Base-by-base conservation (phyloP, 2,113 vertebrate genomes). In the Pteruthius melanotis region DNA sequence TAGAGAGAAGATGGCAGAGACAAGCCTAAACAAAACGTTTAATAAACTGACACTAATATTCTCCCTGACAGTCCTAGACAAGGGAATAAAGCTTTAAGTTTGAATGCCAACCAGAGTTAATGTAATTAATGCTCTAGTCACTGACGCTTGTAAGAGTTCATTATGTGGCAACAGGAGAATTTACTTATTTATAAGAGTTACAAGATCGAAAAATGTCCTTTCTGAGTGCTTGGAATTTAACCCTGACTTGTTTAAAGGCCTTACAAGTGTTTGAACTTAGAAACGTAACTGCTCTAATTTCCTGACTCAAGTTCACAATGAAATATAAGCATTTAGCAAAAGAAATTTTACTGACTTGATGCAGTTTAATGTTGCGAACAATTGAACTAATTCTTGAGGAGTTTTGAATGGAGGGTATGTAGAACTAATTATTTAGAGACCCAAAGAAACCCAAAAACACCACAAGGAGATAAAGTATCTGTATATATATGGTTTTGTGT, bases 181-280 rank as follows among this genome's bases (percentile, higher is more conserved):
- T 96, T 88, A 65, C 57, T 92, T 90, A 90, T 90, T 92, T 88
- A 70, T 89, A 68, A 94, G 66, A 82, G 14, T 74, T 42, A 70
- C 56, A 76, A 70, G 54, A 80, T 74, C 1, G 17, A 27, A 90
- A 88, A 86, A 74, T 68, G 47, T 71, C 39, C 49, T 92, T 90
- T 31, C 7, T 53, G 27, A 63, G 47, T 60, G 31, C 33, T 70
- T 80, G 28, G 39, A 79, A 68, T 64, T 80, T 80, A 80, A 83
- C 19, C 9, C 11, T 40, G 27, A 26, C 24, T 70, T 66, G 7
- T 63, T 88, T 80, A 74, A 93, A 86, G 27, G 17, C 26, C 33
- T 81, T 74, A 42, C 0, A 2, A 77, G 9, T 52, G 13, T 52
- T 92, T 74, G 33, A 37, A 15, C 22, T 45, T 74, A 35, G 59